Evolutionary conservation across 2,797 vertebrate genomes (phyloP).

Genomic region (Pyrocephalus nanus): DNA sequence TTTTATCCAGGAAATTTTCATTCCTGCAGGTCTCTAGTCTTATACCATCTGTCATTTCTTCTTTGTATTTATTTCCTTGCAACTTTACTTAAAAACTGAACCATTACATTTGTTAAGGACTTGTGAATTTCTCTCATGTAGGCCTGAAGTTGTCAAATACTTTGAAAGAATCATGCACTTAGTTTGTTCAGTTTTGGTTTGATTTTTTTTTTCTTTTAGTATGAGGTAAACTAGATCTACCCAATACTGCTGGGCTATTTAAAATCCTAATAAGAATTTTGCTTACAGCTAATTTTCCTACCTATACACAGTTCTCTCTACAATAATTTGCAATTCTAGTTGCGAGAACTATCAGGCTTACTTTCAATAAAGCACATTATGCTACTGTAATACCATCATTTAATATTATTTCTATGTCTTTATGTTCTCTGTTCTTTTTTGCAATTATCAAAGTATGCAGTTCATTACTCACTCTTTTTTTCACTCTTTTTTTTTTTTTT

Average conservation of each 20-base stretch:
- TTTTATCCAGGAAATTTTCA: background rate
- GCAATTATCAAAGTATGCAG: background rate
- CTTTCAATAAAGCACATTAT: background rate
- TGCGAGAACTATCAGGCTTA: background rate
- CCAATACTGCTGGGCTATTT: accelerated
- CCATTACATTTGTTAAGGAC: background rate
- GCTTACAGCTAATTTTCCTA: background rate
- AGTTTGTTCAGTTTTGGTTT: background rate
- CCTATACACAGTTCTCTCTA: background rate
- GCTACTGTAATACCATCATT: background rate
- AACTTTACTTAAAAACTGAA: background rate
- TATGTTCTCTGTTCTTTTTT: background rate
- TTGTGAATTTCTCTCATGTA: background rate
- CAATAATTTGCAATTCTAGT: background rate
- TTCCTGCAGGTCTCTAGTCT: background rate
- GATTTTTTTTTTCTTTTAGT: background rate
- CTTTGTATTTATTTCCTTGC: background rate
- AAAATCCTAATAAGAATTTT: background rate
- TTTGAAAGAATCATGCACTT: background rate
- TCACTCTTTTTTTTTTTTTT: background rate
- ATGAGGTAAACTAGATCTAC: background rate
- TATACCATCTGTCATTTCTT: background rate
- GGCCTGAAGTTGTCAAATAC: background rate
- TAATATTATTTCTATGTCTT: background rate
- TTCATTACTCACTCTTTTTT: background rate